A percentile compares a stretch with the other conserved stretches of the same genome.
Conservation (phyloP, 2,797 vertebrate species). For the Rhinella marina region DNA sequence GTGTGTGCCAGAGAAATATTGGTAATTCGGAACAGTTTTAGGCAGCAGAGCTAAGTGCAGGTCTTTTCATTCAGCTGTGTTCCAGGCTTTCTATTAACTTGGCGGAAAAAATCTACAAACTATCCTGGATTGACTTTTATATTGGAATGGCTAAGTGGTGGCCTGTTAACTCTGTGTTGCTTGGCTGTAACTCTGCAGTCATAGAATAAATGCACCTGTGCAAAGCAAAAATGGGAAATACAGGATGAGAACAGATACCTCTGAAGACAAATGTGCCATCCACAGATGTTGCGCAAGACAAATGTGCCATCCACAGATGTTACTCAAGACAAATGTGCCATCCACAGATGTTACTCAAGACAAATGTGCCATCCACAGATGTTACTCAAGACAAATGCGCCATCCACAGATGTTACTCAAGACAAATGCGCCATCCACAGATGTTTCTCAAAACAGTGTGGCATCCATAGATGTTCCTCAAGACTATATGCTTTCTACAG, state of each 20-base stretch:
- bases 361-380: neutral
- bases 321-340: neutral
- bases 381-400: neutral
- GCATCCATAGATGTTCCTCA: neutral
- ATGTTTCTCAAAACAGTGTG: neutral
- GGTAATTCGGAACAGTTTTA: conserved; percentile 52
- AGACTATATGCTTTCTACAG: no score
- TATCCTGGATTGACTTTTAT: conserved; percentile 41
- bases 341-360: neutral
- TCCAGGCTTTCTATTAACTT: conserved; percentile 60
- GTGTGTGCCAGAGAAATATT: conserved; percentile 30
- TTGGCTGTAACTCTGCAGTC: neutral
- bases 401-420: neutral
- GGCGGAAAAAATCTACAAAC: conserved; percentile 40
- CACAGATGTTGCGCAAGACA: neutral
- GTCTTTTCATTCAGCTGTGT: conserved; percentile 26
- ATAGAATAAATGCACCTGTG: neutral
- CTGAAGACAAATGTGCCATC: neutral
- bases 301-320: neutral
- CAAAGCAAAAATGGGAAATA: neutral
- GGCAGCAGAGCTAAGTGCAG: conserved; percentile 15
- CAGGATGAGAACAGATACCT: neutral
- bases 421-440: neutral
- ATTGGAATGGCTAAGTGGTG: neutral
- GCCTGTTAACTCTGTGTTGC: conserved; percentile 5